Conservation (phyloP, 2,888 invertebrate genomes). For the Serripes groenlandicus region DNA sequence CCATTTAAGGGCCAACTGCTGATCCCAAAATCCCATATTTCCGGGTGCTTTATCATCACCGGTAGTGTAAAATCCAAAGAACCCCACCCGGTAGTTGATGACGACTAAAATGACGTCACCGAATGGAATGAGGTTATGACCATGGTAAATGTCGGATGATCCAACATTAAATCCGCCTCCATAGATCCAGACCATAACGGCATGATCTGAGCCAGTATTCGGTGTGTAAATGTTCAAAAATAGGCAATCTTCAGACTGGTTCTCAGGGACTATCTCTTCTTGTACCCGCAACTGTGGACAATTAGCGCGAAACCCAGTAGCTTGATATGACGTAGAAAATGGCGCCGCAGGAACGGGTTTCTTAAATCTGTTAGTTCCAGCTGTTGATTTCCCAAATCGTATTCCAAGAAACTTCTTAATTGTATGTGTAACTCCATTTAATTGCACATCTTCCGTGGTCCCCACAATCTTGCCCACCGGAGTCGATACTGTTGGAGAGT, state of each 20-base stretch:
- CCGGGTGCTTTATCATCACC: slow-evolving; percentile 92
- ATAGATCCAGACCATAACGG: slow-evolving; percentile 96
- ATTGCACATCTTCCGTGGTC: background rate
- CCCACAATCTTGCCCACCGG: slow-evolving; percentile 18
- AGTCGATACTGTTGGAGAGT: slow-evolving; percentile 8
- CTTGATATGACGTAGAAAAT: slow-evolving; percentile 5
- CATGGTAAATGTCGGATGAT: slow-evolving; percentile 91
- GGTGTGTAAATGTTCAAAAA: slow-evolving; percentile 98
- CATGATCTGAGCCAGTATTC: slow-evolving; percentile 80
- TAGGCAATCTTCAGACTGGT: slow-evolving; percentile 93
- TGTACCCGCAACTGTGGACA: slow-evolving; percentile 23
- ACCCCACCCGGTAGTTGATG: slow-evolving; percentile 96
- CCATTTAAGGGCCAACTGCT: slow-evolving; percentile 97
- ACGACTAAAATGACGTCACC: slow-evolving; percentile 97
- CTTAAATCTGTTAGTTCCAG: slow-evolving; percentile 26
- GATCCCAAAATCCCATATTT: slow-evolving; percentile 97
- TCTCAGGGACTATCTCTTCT: slow-evolving; percentile 1
- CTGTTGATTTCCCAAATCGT: slow-evolving; percentile 31
- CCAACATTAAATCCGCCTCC: slow-evolving; percentile 98
- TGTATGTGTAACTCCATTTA: slow-evolving; percentile 4
- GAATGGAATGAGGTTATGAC: slow-evolving; percentile 92
- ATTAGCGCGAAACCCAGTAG: slow-evolving; percentile 13
- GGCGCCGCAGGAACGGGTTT: slow-evolving; percentile 19
- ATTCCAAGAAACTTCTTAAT: slow-evolving; percentile 32
- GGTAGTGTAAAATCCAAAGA: slow-evolving; percentile 97